Base-by-base conservation (phyloP, 64 coral and sea anemone species). In the Stichodactyla helianthus region DNA sequence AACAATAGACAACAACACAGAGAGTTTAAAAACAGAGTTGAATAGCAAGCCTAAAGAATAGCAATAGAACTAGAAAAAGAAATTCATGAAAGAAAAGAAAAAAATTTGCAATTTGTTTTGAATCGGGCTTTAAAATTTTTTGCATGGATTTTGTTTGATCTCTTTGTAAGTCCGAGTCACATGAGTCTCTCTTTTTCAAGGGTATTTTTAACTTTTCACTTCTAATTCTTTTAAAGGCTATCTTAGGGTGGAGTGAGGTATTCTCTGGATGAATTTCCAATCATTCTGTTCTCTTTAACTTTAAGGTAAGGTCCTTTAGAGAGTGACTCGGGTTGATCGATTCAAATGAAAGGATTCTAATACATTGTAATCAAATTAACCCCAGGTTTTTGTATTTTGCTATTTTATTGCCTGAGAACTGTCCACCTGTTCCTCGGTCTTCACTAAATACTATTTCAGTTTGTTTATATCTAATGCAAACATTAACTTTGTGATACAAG, bases 401-500 rank as follows among this genome's bases (percentile, higher is more conserved):
- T 51, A 63, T 86, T 86, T 82, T 59, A 84, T 79, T 50, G 84
- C 85, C 85, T 96, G 94, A 88, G 94, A 96, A 96, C 51, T 5
- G 26, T 20, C 71, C 94, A 96, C 89, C 94, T 96, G 94, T 55
- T 56, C 57, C 27, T 90, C 19, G 23, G 71, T 84, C 52, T 79
- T 93, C 52, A 81, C 62, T 83, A 96, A 96, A 93, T 91, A 96
- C 85, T 35, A 54, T 31, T 53, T 82, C 80, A 83, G 77, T 58
- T 86, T 96, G 87, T 89, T 93, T 96, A 96, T 90, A 96, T 78
- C 85, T 90, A 89, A 87, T 87, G 88, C 91, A 96, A 96, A 96
- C 91, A 93, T 92, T 60, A 54, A 59, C 16, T 51, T 60, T 54
- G 14, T 11, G 59, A 84, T 57, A 84, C 83, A 84, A 84, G 20